These are phyloP conservation scores for Penelope pileata DNA, from an alignment of 2,113 vertebrate genomes.

Conservation along the genomic window DNA sequence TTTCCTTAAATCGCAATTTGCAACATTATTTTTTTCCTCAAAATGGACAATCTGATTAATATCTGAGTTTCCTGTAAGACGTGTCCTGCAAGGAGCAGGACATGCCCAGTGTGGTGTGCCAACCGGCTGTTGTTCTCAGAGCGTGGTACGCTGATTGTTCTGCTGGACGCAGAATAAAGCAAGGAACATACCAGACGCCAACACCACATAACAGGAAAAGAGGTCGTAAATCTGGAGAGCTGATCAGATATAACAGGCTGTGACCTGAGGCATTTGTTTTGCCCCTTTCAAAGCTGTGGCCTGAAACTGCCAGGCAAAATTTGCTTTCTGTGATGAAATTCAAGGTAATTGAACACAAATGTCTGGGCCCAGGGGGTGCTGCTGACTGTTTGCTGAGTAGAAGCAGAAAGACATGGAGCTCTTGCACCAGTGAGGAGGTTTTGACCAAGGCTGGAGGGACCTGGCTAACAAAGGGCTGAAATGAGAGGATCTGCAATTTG, in stretches of 20 bases:
- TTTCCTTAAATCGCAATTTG: not conserved
- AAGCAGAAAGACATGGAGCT: not conserved
- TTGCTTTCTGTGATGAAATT: slow-evolving; percentile 26
- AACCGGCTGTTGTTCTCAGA: not conserved
- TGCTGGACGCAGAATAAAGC: not conserved
- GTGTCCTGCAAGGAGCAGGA: not conserved
- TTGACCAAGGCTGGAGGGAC: not conserved
- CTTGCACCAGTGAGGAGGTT: not conserved
- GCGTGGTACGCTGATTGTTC: not conserved
- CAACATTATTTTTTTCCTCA: not conserved
- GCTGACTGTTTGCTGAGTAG: not conserved
- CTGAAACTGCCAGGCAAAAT: slow-evolving; percentile 9
- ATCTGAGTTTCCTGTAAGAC: not conserved
- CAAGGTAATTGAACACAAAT: not conserved
- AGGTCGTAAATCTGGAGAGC: not conserved
- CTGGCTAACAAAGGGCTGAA: not conserved
- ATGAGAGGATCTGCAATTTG: not conserved
- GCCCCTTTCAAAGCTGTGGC: not conserved
- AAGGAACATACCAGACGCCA: not conserved
- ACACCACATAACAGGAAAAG: not conserved
- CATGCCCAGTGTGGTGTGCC: not conserved
- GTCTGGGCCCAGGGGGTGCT: not conserved
- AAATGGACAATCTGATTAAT: not conserved
- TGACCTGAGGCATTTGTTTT: not conserved
- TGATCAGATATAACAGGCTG: not conserved